phyloP scores from a whole-genome alignment of 2,113 vertebrate genomes.

The Butorides virescens region DNA sequence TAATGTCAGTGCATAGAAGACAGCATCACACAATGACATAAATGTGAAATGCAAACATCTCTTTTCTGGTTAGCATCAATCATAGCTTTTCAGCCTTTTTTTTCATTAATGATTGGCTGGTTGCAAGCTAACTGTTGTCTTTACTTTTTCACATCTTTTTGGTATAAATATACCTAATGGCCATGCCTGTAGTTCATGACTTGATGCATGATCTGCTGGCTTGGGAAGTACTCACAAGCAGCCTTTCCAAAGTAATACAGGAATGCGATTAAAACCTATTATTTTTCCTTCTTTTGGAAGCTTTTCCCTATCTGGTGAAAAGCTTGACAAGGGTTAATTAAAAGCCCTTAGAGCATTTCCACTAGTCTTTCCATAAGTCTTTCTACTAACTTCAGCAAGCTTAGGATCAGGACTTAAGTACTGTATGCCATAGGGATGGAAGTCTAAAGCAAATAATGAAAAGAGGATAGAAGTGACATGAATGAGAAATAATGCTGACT shows the following conservation, averaged over 20 bases:
- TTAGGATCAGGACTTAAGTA: neutral
- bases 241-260: neutral
- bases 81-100: neutral
- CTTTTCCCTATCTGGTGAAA: neutral
- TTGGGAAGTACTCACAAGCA: neutral
- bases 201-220: neutral
- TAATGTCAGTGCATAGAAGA: neutral
- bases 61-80: neutral
- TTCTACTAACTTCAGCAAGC: neutral
- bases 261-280: neutral
- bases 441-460: neutral
- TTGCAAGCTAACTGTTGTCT: neutral
- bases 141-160: neutral
- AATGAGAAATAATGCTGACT: neutral
- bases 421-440: neutral
- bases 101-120: neutral
- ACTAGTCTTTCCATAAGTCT: neutral
- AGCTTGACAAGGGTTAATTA: neutral
- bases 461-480: neutral
- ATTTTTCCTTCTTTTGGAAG: neutral
- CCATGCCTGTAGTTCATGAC: neutral
- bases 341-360: neutral
- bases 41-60: neutral
- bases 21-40: neutral
- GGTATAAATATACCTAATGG: neutral